A percentile compares a stretch with the other conserved stretches of the same genome.
These are phyloP conservation scores for Artibeus jamaicensis DNA, from an alignment of 2,797 vertebrate genomes.

Conservation along the genomic window DNA sequence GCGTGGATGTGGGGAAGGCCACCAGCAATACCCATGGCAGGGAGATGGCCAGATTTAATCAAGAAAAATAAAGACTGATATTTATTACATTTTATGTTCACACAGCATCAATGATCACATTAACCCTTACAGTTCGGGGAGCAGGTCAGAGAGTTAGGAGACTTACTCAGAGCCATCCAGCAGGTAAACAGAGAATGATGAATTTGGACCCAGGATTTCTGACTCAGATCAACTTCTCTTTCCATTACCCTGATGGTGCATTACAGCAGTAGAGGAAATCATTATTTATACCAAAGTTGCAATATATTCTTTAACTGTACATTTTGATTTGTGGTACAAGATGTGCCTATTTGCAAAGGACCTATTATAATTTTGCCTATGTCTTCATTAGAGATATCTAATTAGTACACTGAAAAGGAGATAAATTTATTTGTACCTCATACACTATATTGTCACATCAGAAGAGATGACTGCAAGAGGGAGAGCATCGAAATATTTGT, in stretches of 20 bases:
- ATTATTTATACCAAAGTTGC: not conserved
- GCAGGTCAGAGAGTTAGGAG: not conserved
- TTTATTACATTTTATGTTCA: not conserved
- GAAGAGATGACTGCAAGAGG: not conserved
- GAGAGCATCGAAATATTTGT: not conserved
- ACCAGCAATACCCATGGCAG: not conserved
- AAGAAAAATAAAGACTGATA: not conserved
- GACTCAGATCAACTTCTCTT: not conserved
- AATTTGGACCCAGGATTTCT: not conserved
- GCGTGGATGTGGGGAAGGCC: not conserved
- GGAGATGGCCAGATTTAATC: not conserved
- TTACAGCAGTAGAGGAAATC: not conserved
- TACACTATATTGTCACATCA: not conserved
- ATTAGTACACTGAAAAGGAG: not conserved
- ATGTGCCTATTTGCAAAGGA: not conserved
- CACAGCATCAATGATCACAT: not conserved
- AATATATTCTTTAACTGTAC: not conserved
- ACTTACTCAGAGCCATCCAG: not conserved
- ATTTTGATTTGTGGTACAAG: not conserved
- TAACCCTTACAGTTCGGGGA: not conserved
- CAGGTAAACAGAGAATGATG: not conserved
- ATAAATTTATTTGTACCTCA: not conserved
- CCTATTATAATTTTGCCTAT: not conserved
- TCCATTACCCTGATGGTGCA: not conserved
- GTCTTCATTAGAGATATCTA: not conserved